Conservation (phyloP, 2,113 vertebrate genomes). For the Scalopus aquaticus region DNA sequence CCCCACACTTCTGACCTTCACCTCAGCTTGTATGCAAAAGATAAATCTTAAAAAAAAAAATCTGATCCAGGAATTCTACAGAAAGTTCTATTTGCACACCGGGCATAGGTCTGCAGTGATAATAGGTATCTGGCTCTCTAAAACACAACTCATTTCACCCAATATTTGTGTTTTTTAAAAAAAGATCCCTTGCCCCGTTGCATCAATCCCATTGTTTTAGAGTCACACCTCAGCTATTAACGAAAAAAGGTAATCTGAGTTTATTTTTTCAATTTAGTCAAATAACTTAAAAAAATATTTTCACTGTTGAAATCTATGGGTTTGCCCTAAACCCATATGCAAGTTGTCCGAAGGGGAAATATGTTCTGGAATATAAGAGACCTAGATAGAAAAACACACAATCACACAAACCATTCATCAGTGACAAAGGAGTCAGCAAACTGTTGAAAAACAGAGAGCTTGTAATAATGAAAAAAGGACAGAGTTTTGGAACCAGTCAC, state of each 20-base stretch:
- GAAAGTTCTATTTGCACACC: not conserved
- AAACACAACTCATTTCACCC: not conserved
- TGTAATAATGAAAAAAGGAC: slow-evolving; percentile 89
- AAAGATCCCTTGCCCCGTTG: not conserved
- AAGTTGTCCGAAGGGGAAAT: slow-evolving; percentile 12
- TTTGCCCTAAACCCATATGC: slow-evolving; percentile 17
- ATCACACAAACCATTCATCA: slow-evolving; percentile 26
- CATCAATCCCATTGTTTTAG: not conserved
- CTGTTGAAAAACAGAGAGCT: slow-evolving; percentile 87
- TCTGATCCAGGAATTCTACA: not conserved
- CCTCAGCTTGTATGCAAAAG: too few species aligned
- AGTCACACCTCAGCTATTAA: not conserved
- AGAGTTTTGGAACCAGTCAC: slow-evolving; percentile 86
- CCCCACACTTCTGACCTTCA: too few species aligned
- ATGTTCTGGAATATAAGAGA: slow-evolving; percentile 48
- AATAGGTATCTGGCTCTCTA: not conserved
- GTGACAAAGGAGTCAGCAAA: slow-evolving; percentile 84
- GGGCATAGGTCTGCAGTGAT: not conserved
- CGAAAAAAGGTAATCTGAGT: slow-evolving; percentile 35
- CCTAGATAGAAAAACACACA: slow-evolving; percentile 47
- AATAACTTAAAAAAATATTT: slow-evolving; percentile 88
- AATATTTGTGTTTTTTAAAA: not conserved
- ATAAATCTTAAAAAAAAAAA: not conserved
- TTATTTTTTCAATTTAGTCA: slow-evolving; percentile 41
- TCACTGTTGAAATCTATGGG: not conserved